A percentile compares a stretch with the other conserved stretches of the same genome.
phyloP scores from a whole-genome alignment of 2,888 invertebrate species.

The Atrina japonica region DNA sequence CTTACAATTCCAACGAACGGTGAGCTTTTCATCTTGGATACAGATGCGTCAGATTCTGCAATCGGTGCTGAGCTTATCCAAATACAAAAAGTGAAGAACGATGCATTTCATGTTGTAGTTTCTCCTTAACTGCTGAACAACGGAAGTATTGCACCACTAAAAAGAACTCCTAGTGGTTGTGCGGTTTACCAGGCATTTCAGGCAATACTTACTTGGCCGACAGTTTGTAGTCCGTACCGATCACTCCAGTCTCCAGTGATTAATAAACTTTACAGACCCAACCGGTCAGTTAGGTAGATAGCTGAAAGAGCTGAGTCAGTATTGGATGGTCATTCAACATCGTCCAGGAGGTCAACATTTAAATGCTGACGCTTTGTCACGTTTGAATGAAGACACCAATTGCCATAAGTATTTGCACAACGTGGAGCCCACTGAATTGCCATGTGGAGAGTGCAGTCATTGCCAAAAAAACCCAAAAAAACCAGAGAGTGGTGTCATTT shows the following conservation, averaged over 20 bases:
- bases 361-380: constrained; percentile 7
- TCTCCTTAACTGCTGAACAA: constrained; percentile 6
- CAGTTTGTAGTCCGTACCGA: constrained; percentile 8
- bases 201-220: constrained; percentile 4
- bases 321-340: constrained; percentile 18
- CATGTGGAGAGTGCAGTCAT: constrained; percentile 18
- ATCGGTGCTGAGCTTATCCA: constrained; percentile 17
- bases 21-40: constrained; percentile 10
- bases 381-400: not conserved
- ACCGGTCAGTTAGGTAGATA: constrained; percentile 22
- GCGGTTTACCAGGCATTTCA: not conserved
- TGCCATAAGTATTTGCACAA: not conserved
- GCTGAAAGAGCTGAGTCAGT: constrained; percentile 23
- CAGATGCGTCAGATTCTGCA: constrained; percentile 10
- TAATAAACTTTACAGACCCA: no score
- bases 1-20: constrained; percentile 2
- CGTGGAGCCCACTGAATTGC: constrained; percentile 2
- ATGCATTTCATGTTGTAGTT: constrained; percentile 9
- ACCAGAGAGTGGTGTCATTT: constrained; percentile 26
- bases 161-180: constrained; percentile 18
- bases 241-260: constrained; percentile 17
- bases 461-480: not conserved
- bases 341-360: constrained; percentile 4
- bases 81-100: constrained; percentile 22
- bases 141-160: constrained; percentile 18